Evolutionary conservation across 2,888 invertebrate species (phyloP).

Genomic region (Eristalis pertinax): DNA sequence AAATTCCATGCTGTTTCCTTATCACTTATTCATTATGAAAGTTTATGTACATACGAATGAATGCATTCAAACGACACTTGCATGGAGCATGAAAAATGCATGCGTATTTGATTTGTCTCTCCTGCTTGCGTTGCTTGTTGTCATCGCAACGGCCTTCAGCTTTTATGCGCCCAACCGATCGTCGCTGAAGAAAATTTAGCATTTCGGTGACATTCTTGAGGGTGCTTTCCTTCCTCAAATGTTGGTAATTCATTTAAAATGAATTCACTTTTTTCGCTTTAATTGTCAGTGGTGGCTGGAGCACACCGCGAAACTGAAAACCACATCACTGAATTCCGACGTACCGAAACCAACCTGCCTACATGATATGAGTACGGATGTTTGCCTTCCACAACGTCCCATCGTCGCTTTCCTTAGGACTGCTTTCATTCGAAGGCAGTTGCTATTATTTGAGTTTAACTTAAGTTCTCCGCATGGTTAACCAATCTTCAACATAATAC

Average conservation of each 20-base stretch:
- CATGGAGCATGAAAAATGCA: too few species aligned
- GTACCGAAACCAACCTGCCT: background rate
- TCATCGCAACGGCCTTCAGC: too few species aligned
- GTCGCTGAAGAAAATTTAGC: background rate
- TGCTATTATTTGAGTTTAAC: constrained; percentile 58
- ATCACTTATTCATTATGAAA: too few species aligned
- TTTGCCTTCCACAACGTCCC: background rate
- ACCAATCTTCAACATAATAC: constrained; percentile 62
- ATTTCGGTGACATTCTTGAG: background rate
- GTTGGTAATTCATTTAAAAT: background rate
- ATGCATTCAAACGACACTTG: too few species aligned
- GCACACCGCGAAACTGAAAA: background rate
- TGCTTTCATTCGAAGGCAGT: constrained; percentile 49
- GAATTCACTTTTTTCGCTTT: background rate
- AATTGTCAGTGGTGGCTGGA: background rate
- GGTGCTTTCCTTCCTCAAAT: background rate
- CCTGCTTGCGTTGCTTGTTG: too few species aligned
- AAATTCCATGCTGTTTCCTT: too few species aligned
- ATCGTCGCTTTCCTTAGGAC: constrained; percentile 19
- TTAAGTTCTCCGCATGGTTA: constrained; percentile 67
- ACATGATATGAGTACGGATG: background rate
- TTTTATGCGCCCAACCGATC: too few species aligned
- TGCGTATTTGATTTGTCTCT: too few species aligned
- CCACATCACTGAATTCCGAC: background rate
- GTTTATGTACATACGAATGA: too few species aligned